phyloP scores from a whole-genome alignment of 2,888 invertebrate species.

The Melinaea marsaeus region DNA sequence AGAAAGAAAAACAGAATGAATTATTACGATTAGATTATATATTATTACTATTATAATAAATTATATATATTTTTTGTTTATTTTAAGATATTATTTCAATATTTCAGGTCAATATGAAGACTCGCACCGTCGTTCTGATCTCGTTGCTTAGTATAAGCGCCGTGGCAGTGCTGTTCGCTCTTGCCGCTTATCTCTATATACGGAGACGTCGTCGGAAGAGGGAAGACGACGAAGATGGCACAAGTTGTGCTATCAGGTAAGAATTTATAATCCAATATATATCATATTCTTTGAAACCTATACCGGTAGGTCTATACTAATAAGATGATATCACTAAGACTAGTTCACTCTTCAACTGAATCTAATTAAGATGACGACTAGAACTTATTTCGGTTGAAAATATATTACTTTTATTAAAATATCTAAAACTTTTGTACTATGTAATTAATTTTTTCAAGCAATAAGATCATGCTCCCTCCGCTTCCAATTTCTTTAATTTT shows the following conservation, averaged over 20 bases:
- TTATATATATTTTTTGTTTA: slow-evolving; percentile 2
- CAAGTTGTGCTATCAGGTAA: slow-evolving; percentile 67
- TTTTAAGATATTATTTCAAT: slow-evolving; percentile 24
- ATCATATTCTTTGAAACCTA: not conserved
- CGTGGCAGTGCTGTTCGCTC: slow-evolving; percentile 77
- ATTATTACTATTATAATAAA: not conserved
- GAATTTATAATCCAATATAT: not conserved
- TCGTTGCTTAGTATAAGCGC: slow-evolving; percentile 81
- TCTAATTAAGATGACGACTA: too few relatives aligned
- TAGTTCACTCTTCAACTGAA: too few relatives aligned
- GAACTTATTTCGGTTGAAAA: too few relatives aligned
- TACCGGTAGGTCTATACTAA: too few relatives aligned
- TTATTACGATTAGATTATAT: too few relatives aligned
- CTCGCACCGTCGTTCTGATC: slow-evolving; percentile 81
- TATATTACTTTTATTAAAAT: too few relatives aligned
- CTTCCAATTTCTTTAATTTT: too few relatives aligned
- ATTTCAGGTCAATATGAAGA: slow-evolving; percentile 82
- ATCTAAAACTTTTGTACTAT: too few relatives aligned
- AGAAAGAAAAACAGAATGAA: too few relatives aligned
- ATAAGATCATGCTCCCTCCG: too few relatives aligned
- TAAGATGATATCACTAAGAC: too few relatives aligned
- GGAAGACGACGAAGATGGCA: slow-evolving; percentile 77
- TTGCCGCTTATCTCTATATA: slow-evolving; percentile 75
- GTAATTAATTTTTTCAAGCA: too few relatives aligned
- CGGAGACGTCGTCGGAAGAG: slow-evolving; percentile 78